Conservation (phyloP, 2,797 vertebrate genomes). For the Valencia hispanica region DNA sequence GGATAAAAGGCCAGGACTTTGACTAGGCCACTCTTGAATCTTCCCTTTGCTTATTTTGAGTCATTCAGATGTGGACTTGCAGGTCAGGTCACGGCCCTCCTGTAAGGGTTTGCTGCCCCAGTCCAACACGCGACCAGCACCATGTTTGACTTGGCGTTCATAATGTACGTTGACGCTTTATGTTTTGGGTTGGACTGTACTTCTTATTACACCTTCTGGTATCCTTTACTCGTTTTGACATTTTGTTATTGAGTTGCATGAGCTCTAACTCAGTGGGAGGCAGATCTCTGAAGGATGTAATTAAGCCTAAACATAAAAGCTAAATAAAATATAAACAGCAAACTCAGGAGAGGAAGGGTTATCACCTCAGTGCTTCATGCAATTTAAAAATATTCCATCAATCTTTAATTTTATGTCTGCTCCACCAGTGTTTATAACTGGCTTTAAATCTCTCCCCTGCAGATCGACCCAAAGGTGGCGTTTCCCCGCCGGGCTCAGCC, state of each 20-base stretch:
- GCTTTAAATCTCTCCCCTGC: constrained; percentile 49
- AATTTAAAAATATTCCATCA: background rate
- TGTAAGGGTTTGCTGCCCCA: background rate
- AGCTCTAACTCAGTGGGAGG: constrained; percentile 10
- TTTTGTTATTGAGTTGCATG: constrained; percentile 6
- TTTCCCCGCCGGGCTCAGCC: constrained; percentile 95
- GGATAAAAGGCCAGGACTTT: background rate
- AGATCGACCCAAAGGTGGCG: constrained; percentile 94
- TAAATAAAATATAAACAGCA: constrained; percentile 11
- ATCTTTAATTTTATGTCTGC: constrained; percentile 9
- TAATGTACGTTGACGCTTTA: background rate
- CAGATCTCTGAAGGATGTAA: background rate
- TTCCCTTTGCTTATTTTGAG: background rate
- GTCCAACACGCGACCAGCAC: background rate
- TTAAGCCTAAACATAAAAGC: constrained; percentile 5
- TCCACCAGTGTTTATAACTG: constrained; percentile 16
- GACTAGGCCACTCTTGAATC: background rate
- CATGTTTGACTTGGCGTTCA: background rate
- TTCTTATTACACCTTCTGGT: constrained; percentile 7
- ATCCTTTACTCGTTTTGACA: background rate
- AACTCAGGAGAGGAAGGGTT: background rate
- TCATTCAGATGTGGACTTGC: background rate
- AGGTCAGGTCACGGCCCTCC: too few species aligned
- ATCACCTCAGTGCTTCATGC: constrained; percentile 1
- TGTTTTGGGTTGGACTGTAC: background rate